phyloP scores from a whole-genome alignment of 2,888 invertebrate species.

The Melanchra persicariae region DNA sequence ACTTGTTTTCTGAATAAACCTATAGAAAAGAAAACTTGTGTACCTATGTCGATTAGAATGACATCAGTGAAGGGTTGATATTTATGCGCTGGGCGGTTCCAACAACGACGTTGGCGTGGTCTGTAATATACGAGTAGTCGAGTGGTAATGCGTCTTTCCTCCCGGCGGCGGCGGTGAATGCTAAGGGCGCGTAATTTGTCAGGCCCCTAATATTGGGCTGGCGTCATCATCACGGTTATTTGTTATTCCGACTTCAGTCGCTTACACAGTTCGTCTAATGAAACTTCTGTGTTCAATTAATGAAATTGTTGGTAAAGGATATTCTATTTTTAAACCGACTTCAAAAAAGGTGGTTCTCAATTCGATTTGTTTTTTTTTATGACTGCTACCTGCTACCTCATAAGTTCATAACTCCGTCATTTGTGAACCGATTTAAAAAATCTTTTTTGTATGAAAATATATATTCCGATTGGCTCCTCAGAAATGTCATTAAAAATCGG shows the following conservation, averaged over 20 bases:
- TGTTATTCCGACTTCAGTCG: constrained; percentile 74
- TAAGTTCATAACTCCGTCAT: no score
- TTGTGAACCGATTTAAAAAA: no score
- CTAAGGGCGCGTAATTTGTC: constrained; percentile 80
- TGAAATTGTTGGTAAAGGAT: constrained; percentile 70
- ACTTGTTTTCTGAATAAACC: constrained; percentile 49
- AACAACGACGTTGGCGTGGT: constrained; percentile 40
- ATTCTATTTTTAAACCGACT: background rate
- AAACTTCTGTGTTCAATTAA: constrained; percentile 78
- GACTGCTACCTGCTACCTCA: no score
- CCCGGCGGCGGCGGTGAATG: constrained; percentile 69
- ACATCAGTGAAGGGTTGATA: constrained; percentile 53
- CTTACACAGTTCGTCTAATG: constrained; percentile 71
- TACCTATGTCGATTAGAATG: constrained; percentile 39
- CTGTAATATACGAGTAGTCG: constrained; percentile 59
- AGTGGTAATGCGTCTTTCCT: constrained; percentile 61
- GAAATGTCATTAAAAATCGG: no score
- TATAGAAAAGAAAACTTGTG: constrained; percentile 50
- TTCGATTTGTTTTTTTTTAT: no score
- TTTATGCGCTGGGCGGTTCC: constrained; percentile 52
- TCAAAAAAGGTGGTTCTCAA: no score
- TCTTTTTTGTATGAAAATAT: no score
- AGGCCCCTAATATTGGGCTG: constrained; percentile 73
- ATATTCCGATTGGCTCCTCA: no score
- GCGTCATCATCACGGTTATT: constrained; percentile 75